Conservation (phyloP, 2,797 vertebrate species). For the Rhynchonycteris naso region DNA sequence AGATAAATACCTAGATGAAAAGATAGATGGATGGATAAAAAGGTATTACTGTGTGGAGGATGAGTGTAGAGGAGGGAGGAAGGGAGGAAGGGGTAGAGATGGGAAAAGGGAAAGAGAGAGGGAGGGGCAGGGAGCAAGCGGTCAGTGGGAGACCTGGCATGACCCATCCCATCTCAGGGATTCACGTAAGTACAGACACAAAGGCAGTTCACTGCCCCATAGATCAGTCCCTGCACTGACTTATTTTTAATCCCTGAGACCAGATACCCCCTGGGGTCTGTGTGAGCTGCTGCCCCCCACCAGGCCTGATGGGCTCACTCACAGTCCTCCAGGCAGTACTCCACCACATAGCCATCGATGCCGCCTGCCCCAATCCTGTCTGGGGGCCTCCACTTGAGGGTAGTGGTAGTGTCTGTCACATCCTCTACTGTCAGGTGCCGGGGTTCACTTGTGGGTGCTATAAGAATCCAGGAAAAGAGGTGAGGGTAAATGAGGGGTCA, state of each 20-base stretch:
- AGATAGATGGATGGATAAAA: neutral
- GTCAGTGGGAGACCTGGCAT: neutral
- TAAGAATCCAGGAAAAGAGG: neutral
- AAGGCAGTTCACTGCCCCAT: rapidly evolving
- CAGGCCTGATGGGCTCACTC: constrained; percentile 61
- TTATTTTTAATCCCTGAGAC: rapidly evolving
- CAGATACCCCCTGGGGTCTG: neutral
- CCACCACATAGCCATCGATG: constrained; percentile 93
- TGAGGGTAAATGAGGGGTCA: neutral
- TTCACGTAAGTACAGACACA: neutral
- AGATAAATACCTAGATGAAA: neutral
- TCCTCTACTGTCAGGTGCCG: constrained; percentile 90
- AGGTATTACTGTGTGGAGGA: neutral
- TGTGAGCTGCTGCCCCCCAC: neutral
- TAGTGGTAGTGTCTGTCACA: constrained; percentile 91
- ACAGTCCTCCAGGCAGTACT: constrained; percentile 94
- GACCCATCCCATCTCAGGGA: neutral
- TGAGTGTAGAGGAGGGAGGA: neutral
- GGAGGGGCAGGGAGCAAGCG: neutral
- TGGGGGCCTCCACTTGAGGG: constrained; percentile 93
- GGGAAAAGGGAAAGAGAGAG: neutral
- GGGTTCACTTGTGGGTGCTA: constrained; percentile 90
- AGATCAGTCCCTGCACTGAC: rapidly evolving
- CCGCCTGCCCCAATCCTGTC: constrained; percentile 92
- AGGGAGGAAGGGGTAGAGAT: neutral